Percentiles rank a stretch among this genome's conserved stretches.
Conservation (phyloP, 2,888 invertebrate genomes). For the Belgica antarctica region DNA sequence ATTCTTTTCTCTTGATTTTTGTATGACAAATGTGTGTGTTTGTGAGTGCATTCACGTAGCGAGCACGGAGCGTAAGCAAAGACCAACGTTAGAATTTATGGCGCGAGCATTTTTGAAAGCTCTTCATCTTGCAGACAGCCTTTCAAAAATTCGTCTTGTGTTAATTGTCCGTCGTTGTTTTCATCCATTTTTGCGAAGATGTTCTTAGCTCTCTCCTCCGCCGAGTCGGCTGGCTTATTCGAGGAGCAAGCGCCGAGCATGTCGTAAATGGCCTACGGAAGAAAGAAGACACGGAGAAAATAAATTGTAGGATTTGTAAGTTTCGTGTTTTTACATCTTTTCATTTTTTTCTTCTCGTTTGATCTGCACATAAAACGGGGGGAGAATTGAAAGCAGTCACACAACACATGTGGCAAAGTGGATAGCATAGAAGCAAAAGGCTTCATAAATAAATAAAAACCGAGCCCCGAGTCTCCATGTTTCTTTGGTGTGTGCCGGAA, state of each 20-base stretch:
- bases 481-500: not conserved
- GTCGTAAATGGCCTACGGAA: conserved; percentile 92
- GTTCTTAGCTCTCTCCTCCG: conserved; percentile 96
- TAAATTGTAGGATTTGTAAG: no score
- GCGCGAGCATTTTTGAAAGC: conserved; percentile 90
- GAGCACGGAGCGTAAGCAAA: conserved; percentile 1
- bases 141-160: conserved; percentile 96
- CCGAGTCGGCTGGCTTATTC: conserved; percentile 91
- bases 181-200: conserved; percentile 99
- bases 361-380: no score
- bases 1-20: not conserved
- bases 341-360: not conserved
- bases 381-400: not conserved
- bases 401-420: conserved; percentile 8
- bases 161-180: conserved; percentile 97
- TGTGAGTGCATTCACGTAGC: conserved; percentile 8
- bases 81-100: conserved; percentile 60
- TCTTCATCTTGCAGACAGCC: conserved; percentile 97
- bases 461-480: not conserved
- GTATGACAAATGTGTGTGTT: not conserved
- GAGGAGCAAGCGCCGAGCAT: conserved; percentile 98
- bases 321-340: no score
- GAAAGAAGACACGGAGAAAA: not conserved
- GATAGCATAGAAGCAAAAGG: conserved; percentile 9
- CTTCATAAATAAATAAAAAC: conserved; percentile 12